These are phyloP conservation scores for Benitochromis conjunctus DNA, from an alignment of 2,113 vertebrate genomes.

Conservation along the genomic window DNA sequence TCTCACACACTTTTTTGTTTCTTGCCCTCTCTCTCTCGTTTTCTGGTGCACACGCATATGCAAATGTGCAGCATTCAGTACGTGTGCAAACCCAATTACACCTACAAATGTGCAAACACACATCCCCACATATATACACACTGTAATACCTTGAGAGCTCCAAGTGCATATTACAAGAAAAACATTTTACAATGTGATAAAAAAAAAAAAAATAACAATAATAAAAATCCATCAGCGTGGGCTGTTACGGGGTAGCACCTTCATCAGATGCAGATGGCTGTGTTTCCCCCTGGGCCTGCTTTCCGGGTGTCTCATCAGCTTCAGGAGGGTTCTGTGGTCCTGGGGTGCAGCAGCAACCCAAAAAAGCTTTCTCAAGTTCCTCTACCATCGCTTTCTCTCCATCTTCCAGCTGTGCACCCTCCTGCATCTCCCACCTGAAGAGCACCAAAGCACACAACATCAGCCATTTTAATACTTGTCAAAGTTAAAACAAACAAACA, in stretches of 20 bases:
- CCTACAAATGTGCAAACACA: neutral
- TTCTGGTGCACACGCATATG: slow-evolving; percentile 16
- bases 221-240: slow-evolving; percentile 11
- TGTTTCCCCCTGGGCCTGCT: slow-evolving; percentile 43
- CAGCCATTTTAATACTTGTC: neutral
- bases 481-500: neutral
- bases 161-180: slow-evolving; percentile 35
- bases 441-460: slow-evolving; percentile 30
- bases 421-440: slow-evolving; percentile 94
- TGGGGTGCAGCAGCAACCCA: slow-evolving; percentile 50
- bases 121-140: neutral
- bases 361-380: slow-evolving; percentile 78
- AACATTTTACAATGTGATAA: slow-evolving; percentile 51
- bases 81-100: slow-evolving; percentile 20
- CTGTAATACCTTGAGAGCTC: slow-evolving; percentile 22
- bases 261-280: slow-evolving; percentile 42
- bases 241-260: slow-evolving; percentile 47
- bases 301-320: slow-evolving; percentile 31
- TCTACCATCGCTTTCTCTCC: slow-evolving; percentile 82
- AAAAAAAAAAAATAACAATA: neutral
- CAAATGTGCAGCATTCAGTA: slow-evolving; percentile 2
- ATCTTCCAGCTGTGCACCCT: slow-evolving; percentile 80
- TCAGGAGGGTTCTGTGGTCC: slow-evolving; percentile 36
- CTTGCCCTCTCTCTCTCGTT: neutral
- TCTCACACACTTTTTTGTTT: slow-evolving; percentile 24